Evolutionary conservation across 2,888 invertebrate species (phyloP).

Genomic region (Pandemis cinnamomeana): DNA sequence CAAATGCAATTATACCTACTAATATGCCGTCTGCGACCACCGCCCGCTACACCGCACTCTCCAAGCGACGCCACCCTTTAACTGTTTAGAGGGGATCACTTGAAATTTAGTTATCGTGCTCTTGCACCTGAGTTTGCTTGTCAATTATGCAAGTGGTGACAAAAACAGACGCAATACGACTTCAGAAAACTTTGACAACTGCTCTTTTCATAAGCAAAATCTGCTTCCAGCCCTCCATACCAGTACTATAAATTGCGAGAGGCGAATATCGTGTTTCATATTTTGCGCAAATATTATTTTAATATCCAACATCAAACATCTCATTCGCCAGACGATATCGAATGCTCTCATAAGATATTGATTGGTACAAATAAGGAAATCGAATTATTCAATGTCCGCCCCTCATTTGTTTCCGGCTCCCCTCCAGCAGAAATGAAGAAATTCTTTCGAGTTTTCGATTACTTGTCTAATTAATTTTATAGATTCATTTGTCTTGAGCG

Average conservation of each 20-base stretch:
- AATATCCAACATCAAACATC: conserved; percentile 54
- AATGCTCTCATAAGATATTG: conserved; percentile 79
- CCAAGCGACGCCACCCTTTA: conserved; percentile 70
- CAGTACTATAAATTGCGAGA: conserved; percentile 18
- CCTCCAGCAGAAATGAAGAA: conserved; percentile 82
- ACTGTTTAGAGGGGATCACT: conserved; percentile 70
- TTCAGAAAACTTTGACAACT: conserved; percentile 25
- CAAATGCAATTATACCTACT: conserved; percentile 82
- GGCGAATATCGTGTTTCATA: conserved; percentile 13
- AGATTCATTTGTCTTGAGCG: conserved; percentile 81
- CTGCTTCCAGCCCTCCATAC: not conserved
- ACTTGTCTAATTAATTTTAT: conserved; percentile 85
- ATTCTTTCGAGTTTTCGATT: conserved; percentile 85
- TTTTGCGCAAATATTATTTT: conserved; percentile 34
- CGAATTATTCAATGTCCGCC: conserved; percentile 85
- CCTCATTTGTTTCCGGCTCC: conserved; percentile 82
- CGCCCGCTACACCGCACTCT: conserved; percentile 57
- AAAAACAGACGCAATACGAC: conserved; percentile 33
- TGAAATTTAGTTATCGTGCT: conserved; percentile 68
- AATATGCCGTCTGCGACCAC: conserved; percentile 80
- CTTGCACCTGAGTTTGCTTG: conserved; percentile 66
- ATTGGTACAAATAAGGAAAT: conserved; percentile 85
- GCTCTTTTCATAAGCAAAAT: conserved; percentile 1
- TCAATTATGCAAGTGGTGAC: conserved; percentile 46
- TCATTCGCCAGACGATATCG: conserved; percentile 63